Percentiles rank a stretch among this genome's conserved stretches.
Evolutionary conservation across 2,113 vertebrate genomes (phyloP).

Genomic region (Puntigrus tetrazona): DNA sequence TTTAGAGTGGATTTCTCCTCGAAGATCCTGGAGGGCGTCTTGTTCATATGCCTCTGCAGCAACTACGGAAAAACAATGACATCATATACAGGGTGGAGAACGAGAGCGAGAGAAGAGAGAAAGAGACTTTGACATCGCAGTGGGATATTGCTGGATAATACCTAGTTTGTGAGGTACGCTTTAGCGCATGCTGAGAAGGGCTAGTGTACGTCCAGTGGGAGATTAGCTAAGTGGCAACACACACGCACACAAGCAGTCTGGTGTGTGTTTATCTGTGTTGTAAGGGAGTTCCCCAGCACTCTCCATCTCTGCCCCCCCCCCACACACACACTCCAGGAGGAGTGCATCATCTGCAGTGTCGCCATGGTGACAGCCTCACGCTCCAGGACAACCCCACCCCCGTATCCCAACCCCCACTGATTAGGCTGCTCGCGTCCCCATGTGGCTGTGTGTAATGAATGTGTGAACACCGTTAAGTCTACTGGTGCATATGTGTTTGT

Average conservation of each 20-base stretch:
- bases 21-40: constrained; percentile 56
- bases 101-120: constrained; percentile 26
- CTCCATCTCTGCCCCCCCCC: constrained; percentile 9
- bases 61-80: constrained; percentile 61
- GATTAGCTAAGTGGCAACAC: constrained; percentile 52
- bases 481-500: constrained; percentile 37
- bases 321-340: constrained; percentile 56
- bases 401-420: constrained; percentile 69
- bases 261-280: constrained; percentile 51
- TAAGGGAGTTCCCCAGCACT: constrained; percentile 18
- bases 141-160: constrained; percentile 63
- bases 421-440: constrained; percentile 39
- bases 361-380: constrained; percentile 75
- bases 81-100: constrained; percentile 53
- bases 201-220: constrained; percentile 60
- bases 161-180: constrained; percentile 64
- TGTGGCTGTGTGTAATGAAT: constrained; percentile 51
- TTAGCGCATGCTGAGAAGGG: constrained; percentile 48
- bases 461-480: constrained; percentile 32
- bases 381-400: constrained; percentile 70
- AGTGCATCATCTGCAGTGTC: constrained; percentile 69
- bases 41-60: constrained; percentile 41
- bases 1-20: constrained; percentile 4
- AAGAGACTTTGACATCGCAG: constrained; percentile 53
- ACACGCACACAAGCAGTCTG: constrained; percentile 40